These are phyloP conservation scores for Glossosoma conforme DNA, from an alignment of 1,140 invertebrate genomes.

Conservation along the genomic window DNA sequence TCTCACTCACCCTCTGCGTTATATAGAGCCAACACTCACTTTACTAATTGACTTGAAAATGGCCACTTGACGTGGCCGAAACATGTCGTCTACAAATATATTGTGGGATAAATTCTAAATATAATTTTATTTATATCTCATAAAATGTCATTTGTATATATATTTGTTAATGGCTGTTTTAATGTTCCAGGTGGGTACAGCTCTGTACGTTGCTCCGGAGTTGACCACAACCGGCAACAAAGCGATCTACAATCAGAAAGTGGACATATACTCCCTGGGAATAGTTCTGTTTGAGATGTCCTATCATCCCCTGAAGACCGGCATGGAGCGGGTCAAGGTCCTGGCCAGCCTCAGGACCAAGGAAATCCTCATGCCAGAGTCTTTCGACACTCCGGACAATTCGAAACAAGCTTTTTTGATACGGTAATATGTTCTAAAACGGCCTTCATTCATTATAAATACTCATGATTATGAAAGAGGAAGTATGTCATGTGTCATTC, in stretches of 20 bases:
- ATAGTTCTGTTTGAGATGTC: slow-evolving; percentile 97
- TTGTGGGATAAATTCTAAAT: no score
- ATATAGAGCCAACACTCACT: no score
- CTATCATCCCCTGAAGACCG: slow-evolving; percentile 72
- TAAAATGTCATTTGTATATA: no score
- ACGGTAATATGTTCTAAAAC: slow-evolving; percentile 23
- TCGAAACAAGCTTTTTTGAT: slow-evolving; percentile 31
- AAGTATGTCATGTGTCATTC: no score
- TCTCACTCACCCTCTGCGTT: no score
- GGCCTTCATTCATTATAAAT: not conserved
- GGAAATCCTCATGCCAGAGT: slow-evolving; percentile 61
- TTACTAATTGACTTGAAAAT: no score
- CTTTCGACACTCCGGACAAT: slow-evolving; percentile 29
- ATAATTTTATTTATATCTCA: no score
- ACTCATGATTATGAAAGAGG: no score
- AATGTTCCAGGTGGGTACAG: slow-evolving; percentile 73
- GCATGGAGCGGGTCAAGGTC: slow-evolving; percentile 83
- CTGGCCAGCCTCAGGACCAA: slow-evolving; percentile 62
- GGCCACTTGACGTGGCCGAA: no score
- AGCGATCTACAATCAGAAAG: slow-evolving; percentile 85
- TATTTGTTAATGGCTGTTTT: no score
- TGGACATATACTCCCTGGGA: slow-evolving; percentile 86
- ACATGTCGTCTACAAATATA: no score
- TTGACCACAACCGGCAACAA: slow-evolving; percentile 61
- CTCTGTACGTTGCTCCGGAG: slow-evolving; percentile 91